A percentile compares a stretch with the other conserved stretches of the same genome.
Conservation (phyloP, 2,888 invertebrate species). For the Glaucopsyche alexis region DNA sequence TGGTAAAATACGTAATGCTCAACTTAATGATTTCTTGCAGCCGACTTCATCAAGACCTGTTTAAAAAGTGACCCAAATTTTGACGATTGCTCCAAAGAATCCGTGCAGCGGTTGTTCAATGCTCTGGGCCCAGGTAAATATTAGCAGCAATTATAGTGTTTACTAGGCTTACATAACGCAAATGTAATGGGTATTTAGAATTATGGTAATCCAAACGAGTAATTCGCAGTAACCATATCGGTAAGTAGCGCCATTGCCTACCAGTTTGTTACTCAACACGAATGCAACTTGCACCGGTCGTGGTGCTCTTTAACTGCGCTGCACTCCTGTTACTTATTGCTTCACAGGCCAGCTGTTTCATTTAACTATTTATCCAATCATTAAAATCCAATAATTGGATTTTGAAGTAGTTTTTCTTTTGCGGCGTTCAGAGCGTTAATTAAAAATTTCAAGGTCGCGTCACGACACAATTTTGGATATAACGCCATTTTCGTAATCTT, state of each 20-base stretch:
- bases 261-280: slow-evolving; percentile 56
- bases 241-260: slow-evolving; percentile 51
- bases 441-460: no score
- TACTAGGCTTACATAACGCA: slow-evolving; percentile 29
- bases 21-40: slow-evolving; percentile 64
- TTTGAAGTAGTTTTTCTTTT: no score
- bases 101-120: slow-evolving; percentile 84
- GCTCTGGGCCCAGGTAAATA: slow-evolving; percentile 77
- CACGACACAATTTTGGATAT: no score
- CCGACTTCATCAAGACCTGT: slow-evolving; percentile 85
- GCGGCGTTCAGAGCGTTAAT: no score
- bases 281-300: slow-evolving; percentile 38
- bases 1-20: not conserved
- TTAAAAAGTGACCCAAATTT: slow-evolving; percentile 82
- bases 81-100: slow-evolving; percentile 82
- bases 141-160: not conserved
- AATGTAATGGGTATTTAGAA: slow-evolving; percentile 32
- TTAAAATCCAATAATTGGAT: no score
- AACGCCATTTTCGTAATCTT: no score
- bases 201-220: slow-evolving; percentile 37
- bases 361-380: no score
- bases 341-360: slow-evolving; percentile 46
- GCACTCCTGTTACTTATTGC: slow-evolving; percentile 53
- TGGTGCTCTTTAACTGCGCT: slow-evolving; percentile 42
- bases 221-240: slow-evolving; percentile 42